These are phyloP conservation scores for Threskiornis aethiopicus DNA, from an alignment of 2,797 vertebrate species.

Conservation along the genomic window DNA sequence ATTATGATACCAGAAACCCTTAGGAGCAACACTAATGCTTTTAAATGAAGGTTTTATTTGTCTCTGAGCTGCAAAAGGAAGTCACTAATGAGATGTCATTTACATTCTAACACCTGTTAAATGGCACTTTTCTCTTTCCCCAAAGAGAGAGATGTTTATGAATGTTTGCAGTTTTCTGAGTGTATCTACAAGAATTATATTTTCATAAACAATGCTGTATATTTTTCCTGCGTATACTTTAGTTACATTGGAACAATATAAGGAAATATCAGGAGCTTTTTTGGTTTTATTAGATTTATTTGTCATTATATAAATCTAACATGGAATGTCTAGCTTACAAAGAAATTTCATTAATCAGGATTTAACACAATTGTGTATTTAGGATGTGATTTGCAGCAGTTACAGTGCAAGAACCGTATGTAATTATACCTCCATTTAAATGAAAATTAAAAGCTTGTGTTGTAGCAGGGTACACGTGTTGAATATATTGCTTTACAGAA, in stretches of 20 bases:
- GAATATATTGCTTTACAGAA: slow-evolving; percentile 24
- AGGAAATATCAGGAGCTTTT: slow-evolving; percentile 43
- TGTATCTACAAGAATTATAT: slow-evolving; percentile 77
- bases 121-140: slow-evolving; percentile 81
- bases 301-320: slow-evolving; percentile 45
- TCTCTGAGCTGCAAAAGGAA: slow-evolving; percentile 76
- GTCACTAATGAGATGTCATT: slow-evolving; percentile 84
- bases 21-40: slow-evolving; percentile 78
- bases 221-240: slow-evolving; percentile 52
- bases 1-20: slow-evolving; percentile 78
- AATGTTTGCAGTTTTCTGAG: slow-evolving; percentile 78
- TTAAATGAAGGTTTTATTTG: slow-evolving; percentile 82
- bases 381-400: slow-evolving; percentile 58
- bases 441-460: slow-evolving; percentile 55
- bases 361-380: slow-evolving; percentile 66
- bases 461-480: neutral
- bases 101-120: slow-evolving; percentile 85
- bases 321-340: slow-evolving; percentile 50
- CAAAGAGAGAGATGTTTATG: slow-evolving; percentile 81
- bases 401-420: slow-evolving; percentile 49
- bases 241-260: slow-evolving; percentile 17
- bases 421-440: slow-evolving; percentile 66
- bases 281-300: slow-evolving; percentile 56
- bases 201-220: slow-evolving; percentile 73
- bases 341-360: slow-evolving; percentile 68